Evolutionary conservation across 2,888 invertebrate genomes (phyloP).

Genomic region (Monopis laevigella): DNA sequence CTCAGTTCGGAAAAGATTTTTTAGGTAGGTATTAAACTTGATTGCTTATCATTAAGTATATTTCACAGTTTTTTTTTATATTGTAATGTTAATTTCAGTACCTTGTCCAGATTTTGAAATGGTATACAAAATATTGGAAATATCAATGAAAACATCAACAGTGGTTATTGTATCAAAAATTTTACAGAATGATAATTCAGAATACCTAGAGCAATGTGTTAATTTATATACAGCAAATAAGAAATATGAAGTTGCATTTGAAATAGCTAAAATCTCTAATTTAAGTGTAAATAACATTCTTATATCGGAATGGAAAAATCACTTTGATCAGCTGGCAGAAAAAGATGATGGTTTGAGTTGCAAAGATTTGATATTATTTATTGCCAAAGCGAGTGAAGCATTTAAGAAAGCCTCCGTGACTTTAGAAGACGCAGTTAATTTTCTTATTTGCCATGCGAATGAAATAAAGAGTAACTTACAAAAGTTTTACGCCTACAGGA

Average conservation of each 20-base stretch:
- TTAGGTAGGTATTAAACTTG: slow-evolving; percentile 37
- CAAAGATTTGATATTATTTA: slow-evolving; percentile 54
- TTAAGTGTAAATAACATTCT: slow-evolving; percentile 61
- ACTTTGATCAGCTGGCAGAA: slow-evolving; percentile 42
- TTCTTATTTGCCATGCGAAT: slow-evolving; percentile 66
- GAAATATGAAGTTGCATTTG: slow-evolving; percentile 66
- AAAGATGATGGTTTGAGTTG: slow-evolving; percentile 39
- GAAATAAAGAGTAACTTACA: slow-evolving; percentile 46
- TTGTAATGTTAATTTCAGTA: no score
- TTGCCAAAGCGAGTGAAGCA: slow-evolving; percentile 69
- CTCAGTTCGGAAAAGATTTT: slow-evolving; percentile 67
- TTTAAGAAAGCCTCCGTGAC: slow-evolving; percentile 69
- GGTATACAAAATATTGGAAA: slow-evolving; percentile 59
- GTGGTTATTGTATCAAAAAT: slow-evolving; percentile 61
- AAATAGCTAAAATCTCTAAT: slow-evolving; percentile 61
- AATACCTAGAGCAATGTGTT: slow-evolving; percentile 63
- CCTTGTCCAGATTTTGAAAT: slow-evolving; percentile 47
- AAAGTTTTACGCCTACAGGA: slow-evolving; percentile 62
- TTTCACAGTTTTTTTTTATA: no score
- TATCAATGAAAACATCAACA: slow-evolving; percentile 65
- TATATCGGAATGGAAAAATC: slow-evolving; percentile 63
- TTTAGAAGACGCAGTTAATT: slow-evolving; percentile 70
- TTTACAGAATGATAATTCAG: slow-evolving; percentile 41
- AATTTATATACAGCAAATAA: slow-evolving; percentile 53
- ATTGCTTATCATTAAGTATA: no score